These are phyloP conservation scores for Agrotis exclamationis DNA, from an alignment of 2,888 invertebrate genomes.

Conservation along the genomic window DNA sequence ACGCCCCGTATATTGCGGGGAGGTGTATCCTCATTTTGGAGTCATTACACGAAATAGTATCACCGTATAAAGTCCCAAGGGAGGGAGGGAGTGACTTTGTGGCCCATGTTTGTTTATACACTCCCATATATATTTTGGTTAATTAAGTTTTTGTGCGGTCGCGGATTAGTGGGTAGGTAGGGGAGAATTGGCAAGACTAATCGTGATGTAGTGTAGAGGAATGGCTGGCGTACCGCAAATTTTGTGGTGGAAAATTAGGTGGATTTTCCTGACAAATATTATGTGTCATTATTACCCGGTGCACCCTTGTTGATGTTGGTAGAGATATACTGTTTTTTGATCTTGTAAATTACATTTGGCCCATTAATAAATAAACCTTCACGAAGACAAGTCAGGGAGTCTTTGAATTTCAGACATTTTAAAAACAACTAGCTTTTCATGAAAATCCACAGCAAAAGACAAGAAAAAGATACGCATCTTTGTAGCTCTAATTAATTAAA, in stretches of 20 bases:
- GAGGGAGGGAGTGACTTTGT: conserved; percentile 85
- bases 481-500: conserved; percentile 6
- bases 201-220: conserved; percentile 74
- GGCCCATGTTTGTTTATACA: conserved; percentile 87
- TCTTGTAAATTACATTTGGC: background rate
- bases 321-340: background rate
- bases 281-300: conserved; percentile 30
- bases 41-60: conserved; percentile 91
- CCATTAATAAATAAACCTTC: no score
- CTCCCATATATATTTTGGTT: conserved; percentile 88
- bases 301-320: conserved; percentile 1
- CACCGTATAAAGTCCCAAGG: conserved; percentile 87
- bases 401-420: background rate
- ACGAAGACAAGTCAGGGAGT: no score
- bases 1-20: conserved; percentile 81
- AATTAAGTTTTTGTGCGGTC: conserved; percentile 90
- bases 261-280: conserved; percentile 38
- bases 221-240: conserved; percentile 37
- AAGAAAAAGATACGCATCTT: background rate
- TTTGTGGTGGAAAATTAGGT: conserved; percentile 36
- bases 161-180: conserved; percentile 79
- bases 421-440: background rate
- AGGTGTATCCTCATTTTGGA: conserved; percentile 89
- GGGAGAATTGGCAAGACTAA: conserved; percentile 77
- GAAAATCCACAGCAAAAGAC: background rate